phyloP scores from a whole-genome alignment of 2,113 vertebrate species.

The Bucco capensis region DNA sequence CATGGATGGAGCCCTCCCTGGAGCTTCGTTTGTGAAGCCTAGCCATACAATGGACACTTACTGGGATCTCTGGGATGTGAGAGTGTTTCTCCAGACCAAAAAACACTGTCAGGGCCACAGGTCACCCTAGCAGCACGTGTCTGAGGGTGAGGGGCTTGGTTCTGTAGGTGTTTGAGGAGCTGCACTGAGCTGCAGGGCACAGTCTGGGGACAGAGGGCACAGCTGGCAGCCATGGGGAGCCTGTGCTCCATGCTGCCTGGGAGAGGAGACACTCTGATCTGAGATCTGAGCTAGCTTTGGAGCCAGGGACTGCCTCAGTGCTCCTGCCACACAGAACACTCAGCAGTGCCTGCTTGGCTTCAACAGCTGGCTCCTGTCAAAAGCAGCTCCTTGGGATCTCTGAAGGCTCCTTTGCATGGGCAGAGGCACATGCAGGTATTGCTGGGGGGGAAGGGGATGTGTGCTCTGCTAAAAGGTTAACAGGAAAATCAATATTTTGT shows the following conservation, averaged over 20 bases:
- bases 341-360: background rate
- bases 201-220: background rate
- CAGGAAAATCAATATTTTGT: background rate
- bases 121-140: background rate
- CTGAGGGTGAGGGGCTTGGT: no score
- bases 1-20: no score
- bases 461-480: background rate
- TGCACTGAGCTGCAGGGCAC: accelerated
- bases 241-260: background rate
- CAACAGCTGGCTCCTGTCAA: background rate
- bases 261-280: no score
- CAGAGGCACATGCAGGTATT: background rate
- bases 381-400: background rate
- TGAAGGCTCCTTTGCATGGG: background rate
- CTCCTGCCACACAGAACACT: background rate
- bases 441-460: background rate
- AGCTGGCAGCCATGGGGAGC: background rate
- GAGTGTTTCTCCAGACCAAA: background rate
- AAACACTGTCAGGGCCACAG: background rate
- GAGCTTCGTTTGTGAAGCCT: no score
- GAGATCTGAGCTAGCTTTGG: no score
- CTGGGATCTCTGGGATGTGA: background rate
- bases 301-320: background rate
- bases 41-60: background rate
- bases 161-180: background rate